phyloP scores from a whole-genome alignment of 2,113 vertebrate genomes.

The Eleginops maclovinus region DNA sequence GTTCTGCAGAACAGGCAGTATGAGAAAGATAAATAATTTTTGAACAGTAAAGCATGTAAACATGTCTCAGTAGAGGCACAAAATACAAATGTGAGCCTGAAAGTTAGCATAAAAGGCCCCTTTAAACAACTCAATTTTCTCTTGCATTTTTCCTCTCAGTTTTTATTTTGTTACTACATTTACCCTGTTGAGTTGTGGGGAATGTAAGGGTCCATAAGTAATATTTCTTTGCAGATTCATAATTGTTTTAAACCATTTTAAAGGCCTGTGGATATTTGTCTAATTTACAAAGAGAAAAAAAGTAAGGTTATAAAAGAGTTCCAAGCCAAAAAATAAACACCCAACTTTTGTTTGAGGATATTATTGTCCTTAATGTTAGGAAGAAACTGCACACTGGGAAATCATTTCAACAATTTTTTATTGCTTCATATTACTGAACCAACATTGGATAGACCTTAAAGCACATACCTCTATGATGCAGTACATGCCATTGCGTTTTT shows the following conservation, averaged over 20 bases:
- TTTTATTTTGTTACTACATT: no score
- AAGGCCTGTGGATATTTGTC: neutral
- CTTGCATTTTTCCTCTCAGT: no score
- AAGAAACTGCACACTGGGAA: neutral
- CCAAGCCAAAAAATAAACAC: neutral
- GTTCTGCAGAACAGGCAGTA: no score
- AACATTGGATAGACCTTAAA: conserved; percentile 49
- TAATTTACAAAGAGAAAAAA: neutral
- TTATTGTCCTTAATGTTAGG: neutral
- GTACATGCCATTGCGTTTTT: conserved; percentile 61
- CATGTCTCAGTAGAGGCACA: no score
- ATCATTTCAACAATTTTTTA: conserved; percentile 63
- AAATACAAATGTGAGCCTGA: no score
- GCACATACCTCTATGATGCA: conserved; percentile 46
- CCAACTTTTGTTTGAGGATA: neutral
- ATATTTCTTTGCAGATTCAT: neutral
- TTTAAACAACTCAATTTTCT: no score
- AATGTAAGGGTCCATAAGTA: no score
- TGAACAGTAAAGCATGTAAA: no score
- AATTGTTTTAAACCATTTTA: neutral
- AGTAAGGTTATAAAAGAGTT: neutral
- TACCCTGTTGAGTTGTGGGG: no score
- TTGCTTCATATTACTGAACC: conserved; percentile 49
- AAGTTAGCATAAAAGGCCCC: no score
- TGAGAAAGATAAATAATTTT: no score